Evolutionary conservation across 2,113 vertebrate genomes (phyloP), one percentile per base, ranked within the genome.

Genomic region (Larimichthys crocea): DNA sequence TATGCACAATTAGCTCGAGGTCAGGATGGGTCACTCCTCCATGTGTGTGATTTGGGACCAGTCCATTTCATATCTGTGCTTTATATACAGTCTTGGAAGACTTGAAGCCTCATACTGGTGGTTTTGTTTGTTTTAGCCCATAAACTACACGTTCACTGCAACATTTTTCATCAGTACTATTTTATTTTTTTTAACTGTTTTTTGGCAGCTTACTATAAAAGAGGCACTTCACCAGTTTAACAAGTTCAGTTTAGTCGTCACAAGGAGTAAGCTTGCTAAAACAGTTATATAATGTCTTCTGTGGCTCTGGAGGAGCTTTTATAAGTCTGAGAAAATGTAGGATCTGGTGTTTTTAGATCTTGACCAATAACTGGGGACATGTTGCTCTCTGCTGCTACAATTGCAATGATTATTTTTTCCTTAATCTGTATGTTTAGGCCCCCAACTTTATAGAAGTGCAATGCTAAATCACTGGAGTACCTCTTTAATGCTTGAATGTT

Each of bases 21-120:
- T 77, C 62, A 44, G 62, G 55, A 76, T 50, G 0, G 50, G 55
- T 79, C 74, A 17, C 49, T 61, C 46, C 44, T 66, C 74, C 70
- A 68, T 66, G 19, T 64, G 31, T 70, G 24, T 72, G 20, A 69
- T 70, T 66, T 75, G 74, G 79, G 75, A 71, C 77, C 74, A 67
- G 81, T 81, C 73, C 48, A 76, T 73, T 79, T 68, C 22, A 67
- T 82, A 24, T 73, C 56, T 77, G 46, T 74, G 20, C 29, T 76
- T 22, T 76, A 35, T 76, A 14, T 66, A 59, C 15, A 66, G 31
- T n/a, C 1, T 26, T 46, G 17, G 10, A 22, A 66, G 44, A 49
- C 19, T 24, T 75, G 29, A 77, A 79, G 48, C 12, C 7, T 40
- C 12, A 14, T 61, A 67, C 70, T 82, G 72, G 77, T 86, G 78